These are phyloP conservation scores for Schizopygopsis malacanthus DNA, from an alignment of 2,797 vertebrate species.

Conservation along the genomic window DNA sequence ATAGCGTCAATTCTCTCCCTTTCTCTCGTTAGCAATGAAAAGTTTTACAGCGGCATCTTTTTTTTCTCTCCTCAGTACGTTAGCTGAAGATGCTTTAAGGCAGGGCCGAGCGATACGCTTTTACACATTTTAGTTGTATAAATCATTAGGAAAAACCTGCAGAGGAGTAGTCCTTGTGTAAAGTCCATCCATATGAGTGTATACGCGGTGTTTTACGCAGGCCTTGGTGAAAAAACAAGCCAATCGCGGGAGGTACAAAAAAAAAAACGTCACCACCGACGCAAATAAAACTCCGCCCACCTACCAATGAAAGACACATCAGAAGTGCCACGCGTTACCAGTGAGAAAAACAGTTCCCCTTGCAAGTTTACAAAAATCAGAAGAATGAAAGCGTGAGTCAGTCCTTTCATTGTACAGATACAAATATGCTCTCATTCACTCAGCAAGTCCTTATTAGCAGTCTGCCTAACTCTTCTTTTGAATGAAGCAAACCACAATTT, in stretches of 20 bases:
- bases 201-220: slow-evolving; percentile 56
- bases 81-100: slow-evolving; percentile 76
- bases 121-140: slow-evolving; percentile 54
- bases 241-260: slow-evolving; percentile 48
- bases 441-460: too few species aligned
- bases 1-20: slow-evolving; percentile 64
- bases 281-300: slow-evolving; percentile 72
- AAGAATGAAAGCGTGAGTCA: background rate
- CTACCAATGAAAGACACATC: slow-evolving; percentile 35
- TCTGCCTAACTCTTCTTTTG: background rate
- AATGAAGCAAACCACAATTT: background rate
- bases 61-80: slow-evolving; percentile 48
- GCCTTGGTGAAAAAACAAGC: slow-evolving; percentile 42
- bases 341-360: slow-evolving; percentile 22
- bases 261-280: slow-evolving; percentile 59
- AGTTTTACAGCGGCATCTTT: slow-evolving; percentile 74
- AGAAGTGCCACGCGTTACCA: slow-evolving; percentile 81
- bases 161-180: too few species aligned
- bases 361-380: background rate
- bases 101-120: slow-evolving; percentile 38
- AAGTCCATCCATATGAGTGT: background rate
- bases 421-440: background rate
- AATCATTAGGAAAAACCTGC: slow-evolving; percentile 46
- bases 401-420: background rate
- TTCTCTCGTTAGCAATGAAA: slow-evolving; percentile 62